Conservation (phyloP, 30 jellyfish, hydroid and myxozoan species). For the Calvadosia cruxmelitensis region DNA sequence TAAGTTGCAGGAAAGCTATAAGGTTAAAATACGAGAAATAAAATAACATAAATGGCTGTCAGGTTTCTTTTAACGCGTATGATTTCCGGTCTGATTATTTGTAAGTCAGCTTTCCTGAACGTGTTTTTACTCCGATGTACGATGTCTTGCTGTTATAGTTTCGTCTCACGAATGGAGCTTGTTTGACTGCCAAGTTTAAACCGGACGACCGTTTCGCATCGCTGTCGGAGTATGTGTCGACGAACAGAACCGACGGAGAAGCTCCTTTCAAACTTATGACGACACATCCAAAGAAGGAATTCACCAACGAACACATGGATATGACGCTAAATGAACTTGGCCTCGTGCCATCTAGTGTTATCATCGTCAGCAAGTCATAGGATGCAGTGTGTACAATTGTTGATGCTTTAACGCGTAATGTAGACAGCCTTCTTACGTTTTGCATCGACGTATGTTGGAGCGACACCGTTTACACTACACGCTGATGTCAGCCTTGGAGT, state of each 20-base stretch:
- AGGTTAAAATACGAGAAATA: no score
- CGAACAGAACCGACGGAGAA: slow-evolving; percentile 49
- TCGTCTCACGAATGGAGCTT: slow-evolving; percentile 76
- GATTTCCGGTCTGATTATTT: no score
- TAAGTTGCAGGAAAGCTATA: no score
- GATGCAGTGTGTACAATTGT: no score
- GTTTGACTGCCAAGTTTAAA: slow-evolving; percentile 46
- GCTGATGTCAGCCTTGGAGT: no score
- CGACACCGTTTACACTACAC: no score
- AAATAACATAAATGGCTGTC: no score
- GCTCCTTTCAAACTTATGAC: slow-evolving; percentile 66
- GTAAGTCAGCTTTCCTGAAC: no score
- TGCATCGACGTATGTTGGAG: no score
- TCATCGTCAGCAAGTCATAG: slow-evolving; percentile 31
- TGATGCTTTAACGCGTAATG: no score
- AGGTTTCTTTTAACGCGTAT: no score
- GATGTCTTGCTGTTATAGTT: slow-evolving; percentile 23
- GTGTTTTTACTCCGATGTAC: not conserved
- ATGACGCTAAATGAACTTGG: slow-evolving; percentile 65
- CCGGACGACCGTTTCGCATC: slow-evolving; percentile 45
- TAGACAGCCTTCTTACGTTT: no score
- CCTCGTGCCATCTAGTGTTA: slow-evolving; percentile 78
- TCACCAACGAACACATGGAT: slow-evolving; percentile 40
- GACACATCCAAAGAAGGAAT: slow-evolving; percentile 75
- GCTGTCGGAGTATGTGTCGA: slow-evolving; percentile 32